These are phyloP conservation scores for Stomorhina lunata DNA, from an alignment of 2,888 invertebrate genomes.

Conservation along the genomic window DNA sequence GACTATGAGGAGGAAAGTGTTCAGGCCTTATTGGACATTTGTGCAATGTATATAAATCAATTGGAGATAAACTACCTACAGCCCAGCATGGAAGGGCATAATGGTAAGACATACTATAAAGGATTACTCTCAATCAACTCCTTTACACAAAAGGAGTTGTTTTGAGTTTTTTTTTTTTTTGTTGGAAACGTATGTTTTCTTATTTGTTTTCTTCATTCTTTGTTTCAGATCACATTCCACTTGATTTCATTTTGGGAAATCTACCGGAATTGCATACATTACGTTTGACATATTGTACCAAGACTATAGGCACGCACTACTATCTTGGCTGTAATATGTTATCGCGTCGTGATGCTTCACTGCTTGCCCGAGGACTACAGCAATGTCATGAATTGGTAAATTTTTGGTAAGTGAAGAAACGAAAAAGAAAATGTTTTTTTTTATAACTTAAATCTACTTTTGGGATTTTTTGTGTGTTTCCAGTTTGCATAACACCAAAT, in stretches of 20 bases:
- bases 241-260: constrained; percentile 78
- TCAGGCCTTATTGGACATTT: constrained; percentile 76
- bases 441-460: constrained; percentile 19
- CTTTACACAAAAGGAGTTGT: too few relatives aligned
- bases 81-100: constrained; percentile 72
- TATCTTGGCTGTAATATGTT: constrained; percentile 78
- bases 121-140: not conserved
- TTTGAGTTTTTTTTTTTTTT: not conserved
- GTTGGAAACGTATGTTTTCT: constrained; percentile 34
- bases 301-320: constrained; percentile 77
- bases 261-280: constrained; percentile 77
- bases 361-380: constrained; percentile 75
- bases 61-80: constrained; percentile 78
- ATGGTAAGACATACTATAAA: constrained; percentile 68
- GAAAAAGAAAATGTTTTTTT: not conserved
- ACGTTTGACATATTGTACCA: constrained; percentile 77
- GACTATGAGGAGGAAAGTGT: constrained; percentile 78
- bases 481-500: constrained; percentile 77
- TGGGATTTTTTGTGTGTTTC: not conserved
- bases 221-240: constrained; percentile 78
- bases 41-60: constrained; percentile 77
- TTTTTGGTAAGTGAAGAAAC: constrained; percentile 73
- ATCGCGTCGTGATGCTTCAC: constrained; percentile 74
- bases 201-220: constrained; percentile 3
- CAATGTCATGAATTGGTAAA: constrained; percentile 76